These are phyloP conservation scores for Pangasius mekongensis DNA, from an alignment of 2,797 vertebrate species.

Conservation along the genomic window DNA sequence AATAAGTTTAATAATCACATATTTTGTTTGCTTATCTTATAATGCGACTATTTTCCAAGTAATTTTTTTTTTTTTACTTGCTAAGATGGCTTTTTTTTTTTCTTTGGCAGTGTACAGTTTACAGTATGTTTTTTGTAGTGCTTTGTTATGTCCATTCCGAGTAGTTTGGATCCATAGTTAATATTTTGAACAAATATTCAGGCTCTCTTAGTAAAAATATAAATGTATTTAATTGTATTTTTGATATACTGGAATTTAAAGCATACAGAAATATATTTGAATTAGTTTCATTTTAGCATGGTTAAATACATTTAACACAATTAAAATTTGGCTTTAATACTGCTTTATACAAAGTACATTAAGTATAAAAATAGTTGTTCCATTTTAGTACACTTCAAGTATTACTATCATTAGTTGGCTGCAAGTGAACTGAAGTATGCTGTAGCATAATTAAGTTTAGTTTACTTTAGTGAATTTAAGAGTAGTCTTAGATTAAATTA, in stretches of 20 bases:
- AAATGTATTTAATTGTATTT: neutral
- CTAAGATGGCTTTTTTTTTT: no score
- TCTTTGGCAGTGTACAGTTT: neutral
- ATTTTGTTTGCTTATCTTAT: neutral
- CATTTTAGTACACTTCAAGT: neutral
- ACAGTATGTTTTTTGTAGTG: neutral
- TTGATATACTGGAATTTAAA: neutral
- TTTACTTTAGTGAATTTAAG: neutral
- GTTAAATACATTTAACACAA: neutral
- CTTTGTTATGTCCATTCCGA: neutral
- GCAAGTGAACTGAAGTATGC: conserved; percentile 7
- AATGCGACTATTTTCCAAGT: neutral
- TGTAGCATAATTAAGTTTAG: conserved; percentile 1
- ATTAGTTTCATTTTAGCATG: neutral
- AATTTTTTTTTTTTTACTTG: neutral
- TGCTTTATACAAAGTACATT: neutral
- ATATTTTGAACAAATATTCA: neutral
- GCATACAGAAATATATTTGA: neutral
- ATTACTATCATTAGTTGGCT: neutral
- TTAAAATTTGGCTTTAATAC: neutral
- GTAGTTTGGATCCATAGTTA: neutral
- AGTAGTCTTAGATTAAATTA: conserved; percentile 3
- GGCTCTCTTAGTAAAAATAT: neutral
- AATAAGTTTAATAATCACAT: neutral
- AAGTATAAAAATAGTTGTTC: neutral